phyloP scores from a whole-genome alignment of 2,888 invertebrate species.

The Zootermopsis nevadensis region DNA sequence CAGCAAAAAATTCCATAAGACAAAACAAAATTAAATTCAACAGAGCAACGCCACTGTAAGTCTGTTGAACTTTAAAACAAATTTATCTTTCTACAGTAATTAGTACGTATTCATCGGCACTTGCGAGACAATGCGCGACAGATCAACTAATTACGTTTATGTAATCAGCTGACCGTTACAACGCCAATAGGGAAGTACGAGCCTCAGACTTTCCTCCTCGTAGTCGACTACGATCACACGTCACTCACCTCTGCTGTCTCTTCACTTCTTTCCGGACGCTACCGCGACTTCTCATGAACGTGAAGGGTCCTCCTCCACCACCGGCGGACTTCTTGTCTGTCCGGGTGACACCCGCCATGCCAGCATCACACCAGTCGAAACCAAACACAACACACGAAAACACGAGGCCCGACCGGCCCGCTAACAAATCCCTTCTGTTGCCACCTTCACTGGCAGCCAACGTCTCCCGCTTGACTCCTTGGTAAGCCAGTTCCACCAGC shows the following conservation, averaged over 20 bases:
- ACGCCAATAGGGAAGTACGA: too few species aligned
- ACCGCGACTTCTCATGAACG: constrained; percentile 49
- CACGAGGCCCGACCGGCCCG: not conserved
- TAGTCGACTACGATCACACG: not conserved
- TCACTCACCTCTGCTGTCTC: constrained; percentile 41
- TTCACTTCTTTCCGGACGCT: constrained; percentile 49
- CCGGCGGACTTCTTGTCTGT: constrained; percentile 26
- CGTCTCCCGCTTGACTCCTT: not conserved
- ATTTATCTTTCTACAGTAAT: too few species aligned
- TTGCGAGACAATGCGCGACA: too few species aligned
- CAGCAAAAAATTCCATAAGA: too few species aligned
- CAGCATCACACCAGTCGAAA: not conserved
- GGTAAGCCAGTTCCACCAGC: constrained; percentile 1
- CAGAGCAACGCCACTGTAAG: too few species aligned
- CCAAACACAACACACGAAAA: too few species aligned
- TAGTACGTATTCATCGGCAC: too few species aligned
- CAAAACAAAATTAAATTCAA: too few species aligned
- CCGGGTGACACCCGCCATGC: constrained; percentile 1
- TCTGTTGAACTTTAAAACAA: too few species aligned
- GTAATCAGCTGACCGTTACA: too few species aligned
- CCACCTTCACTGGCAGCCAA: not conserved
- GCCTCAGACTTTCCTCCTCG: too few species aligned
- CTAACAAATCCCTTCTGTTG: not conserved
- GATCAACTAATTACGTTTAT: too few species aligned
- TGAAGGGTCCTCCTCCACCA: constrained; percentile 48